Conservation (phyloP, 2,888 invertebrate genomes). For the Apotomis turbidana region DNA sequence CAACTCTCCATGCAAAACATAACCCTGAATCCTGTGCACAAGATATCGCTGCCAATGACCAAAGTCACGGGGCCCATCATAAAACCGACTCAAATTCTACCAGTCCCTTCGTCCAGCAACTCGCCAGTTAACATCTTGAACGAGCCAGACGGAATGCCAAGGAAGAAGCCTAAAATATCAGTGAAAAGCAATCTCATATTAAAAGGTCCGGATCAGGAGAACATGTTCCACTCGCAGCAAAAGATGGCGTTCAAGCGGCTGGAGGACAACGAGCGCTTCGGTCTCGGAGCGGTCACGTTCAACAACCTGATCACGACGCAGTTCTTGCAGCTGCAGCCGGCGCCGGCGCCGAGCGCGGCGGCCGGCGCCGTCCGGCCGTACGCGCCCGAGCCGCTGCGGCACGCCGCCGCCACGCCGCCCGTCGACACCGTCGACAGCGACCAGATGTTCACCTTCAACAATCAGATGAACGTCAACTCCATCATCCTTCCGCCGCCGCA, state of each 20-base stretch:
- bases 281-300: slow-evolving; percentile 74
- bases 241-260: slow-evolving; percentile 77
- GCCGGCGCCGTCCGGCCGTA: too few species aligned
- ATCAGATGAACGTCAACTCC: slow-evolving; percentile 70
- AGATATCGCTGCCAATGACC: slow-evolving; percentile 66
- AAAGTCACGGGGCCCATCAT: slow-evolving; percentile 76
- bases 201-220: slow-evolving; percentile 78
- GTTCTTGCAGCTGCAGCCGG: slow-evolving; percentile 76
- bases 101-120: slow-evolving; percentile 72
- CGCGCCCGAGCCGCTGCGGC: slow-evolving; percentile 65
- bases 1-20: slow-evolving; percentile 68
- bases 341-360: too few species aligned
- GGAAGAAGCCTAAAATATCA: slow-evolving; percentile 80
- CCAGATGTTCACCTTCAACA: slow-evolving; percentile 74
- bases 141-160: slow-evolving; percentile 68
- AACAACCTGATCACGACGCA: slow-evolving; percentile 78
- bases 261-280: slow-evolving; percentile 74
- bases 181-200: slow-evolving; percentile 80
- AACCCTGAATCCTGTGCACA: slow-evolving; percentile 71
- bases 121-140: slow-evolving; percentile 64
- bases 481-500: slow-evolving; percentile 72
- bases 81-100: slow-evolving; percentile 74
- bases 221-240: slow-evolving; percentile 80
- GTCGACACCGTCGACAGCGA: slow-evolving; percentile 62
- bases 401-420: slow-evolving; percentile 65